Percentiles rank a stretch among this genome's conserved stretches.
Conservation (phyloP, 2,113 vertebrate species). For the Girardinichthys multiradiatus region DNA sequence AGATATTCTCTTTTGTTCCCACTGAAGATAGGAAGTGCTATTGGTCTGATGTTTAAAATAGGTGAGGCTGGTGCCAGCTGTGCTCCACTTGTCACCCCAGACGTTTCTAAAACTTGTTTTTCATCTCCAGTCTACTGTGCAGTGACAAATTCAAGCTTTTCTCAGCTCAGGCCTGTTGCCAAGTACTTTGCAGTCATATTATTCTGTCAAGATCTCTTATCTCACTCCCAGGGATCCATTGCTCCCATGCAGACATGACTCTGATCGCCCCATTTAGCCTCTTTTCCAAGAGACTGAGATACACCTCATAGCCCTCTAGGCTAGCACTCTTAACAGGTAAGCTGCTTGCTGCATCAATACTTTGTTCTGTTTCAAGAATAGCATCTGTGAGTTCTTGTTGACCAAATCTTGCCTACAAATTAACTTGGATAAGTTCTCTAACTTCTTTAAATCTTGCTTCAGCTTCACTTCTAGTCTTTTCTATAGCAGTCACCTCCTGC, state of each 20-base stretch:
- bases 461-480: neutral
- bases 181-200: too few relatives aligned
- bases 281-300: neutral
- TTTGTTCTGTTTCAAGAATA: neutral
- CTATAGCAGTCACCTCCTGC: neutral
- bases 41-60: neutral
- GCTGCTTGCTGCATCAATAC: neutral
- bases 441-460: neutral
- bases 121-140: too few relatives aligned
- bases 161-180: too few relatives aligned
- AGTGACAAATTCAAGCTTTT: too few relatives aligned
- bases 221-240: too few relatives aligned
- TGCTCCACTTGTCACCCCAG: too few relatives aligned
- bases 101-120: too few relatives aligned
- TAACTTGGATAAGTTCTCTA: neutral
- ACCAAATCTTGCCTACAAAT: neutral
- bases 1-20: neutral
- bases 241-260: too few relatives aligned
- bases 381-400: neutral
- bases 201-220: too few relatives aligned
- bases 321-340: neutral
- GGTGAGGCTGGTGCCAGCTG: neutral
- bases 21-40: neutral
- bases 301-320: neutral
- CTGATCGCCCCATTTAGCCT: too few relatives aligned